Conservation (phyloP, 1,140 invertebrate genomes). For the Calephelis nemesis region DNA sequence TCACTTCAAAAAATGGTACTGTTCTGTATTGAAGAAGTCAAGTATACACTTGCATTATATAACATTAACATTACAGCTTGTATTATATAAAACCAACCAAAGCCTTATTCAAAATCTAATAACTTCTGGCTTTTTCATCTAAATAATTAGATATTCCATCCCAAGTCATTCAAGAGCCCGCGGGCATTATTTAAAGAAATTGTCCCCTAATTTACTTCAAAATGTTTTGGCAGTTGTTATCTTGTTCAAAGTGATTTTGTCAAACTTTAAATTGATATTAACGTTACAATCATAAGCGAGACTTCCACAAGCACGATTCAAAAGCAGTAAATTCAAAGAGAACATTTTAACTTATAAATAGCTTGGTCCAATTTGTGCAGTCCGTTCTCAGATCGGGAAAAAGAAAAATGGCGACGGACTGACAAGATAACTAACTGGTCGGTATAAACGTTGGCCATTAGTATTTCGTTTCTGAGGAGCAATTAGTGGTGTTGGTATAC, state of each 20-base stretch:
- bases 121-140: too few species aligned
- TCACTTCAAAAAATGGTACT: too few species aligned
- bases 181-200: neutral
- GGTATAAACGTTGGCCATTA: slow-evolving; percentile 13
- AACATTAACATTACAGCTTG: too few species aligned
- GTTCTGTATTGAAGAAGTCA: too few species aligned
- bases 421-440: slow-evolving; percentile 13
- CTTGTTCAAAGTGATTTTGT: slow-evolving; percentile 1
- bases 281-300: neutral
- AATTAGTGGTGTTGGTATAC: slow-evolving; percentile 16
- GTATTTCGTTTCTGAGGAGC: slow-evolving; percentile 17
- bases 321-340: neutral
- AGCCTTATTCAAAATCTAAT: too few species aligned
- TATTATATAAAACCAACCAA: too few species aligned
- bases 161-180: neutral
- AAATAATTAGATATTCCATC: neutral
- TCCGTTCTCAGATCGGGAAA: slow-evolving; percentile 9
- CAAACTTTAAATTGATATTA: slow-evolving; percentile 13
- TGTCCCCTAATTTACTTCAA: neutral
- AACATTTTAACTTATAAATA: slow-evolving; percentile 16
- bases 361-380: slow-evolving; percentile 13
- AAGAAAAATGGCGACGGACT: slow-evolving; percentile 15
- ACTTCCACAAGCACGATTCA: neutral
- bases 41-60: too few species aligned
- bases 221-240: neutral